These are phyloP conservation scores for Linnaemya tessellans DNA, from an alignment of 2,888 invertebrate species.

Conservation along the genomic window DNA sequence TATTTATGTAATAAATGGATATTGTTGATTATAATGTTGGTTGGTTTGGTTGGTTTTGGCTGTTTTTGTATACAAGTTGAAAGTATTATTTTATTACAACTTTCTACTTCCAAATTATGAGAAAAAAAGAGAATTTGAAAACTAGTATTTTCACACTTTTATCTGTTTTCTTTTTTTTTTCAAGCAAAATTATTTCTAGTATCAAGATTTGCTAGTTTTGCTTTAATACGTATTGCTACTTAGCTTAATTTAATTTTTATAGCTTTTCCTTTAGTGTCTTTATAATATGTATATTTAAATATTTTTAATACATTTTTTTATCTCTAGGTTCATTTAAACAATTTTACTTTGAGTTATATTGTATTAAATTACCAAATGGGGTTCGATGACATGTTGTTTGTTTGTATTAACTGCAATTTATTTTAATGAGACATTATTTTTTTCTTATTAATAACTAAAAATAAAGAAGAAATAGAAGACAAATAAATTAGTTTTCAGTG, in stretches of 20 bases:
- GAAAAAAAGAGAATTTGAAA: slow-evolving; percentile 41
- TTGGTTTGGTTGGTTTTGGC: slow-evolving; percentile 5
- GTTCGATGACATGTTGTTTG: slow-evolving; percentile 78
- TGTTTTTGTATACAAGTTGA: slow-evolving; percentile 37
- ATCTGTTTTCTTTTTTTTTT: slow-evolving; percentile 14
- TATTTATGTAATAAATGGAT: slow-evolving; percentile 42
- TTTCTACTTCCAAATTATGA: slow-evolving; percentile 56
- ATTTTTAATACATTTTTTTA: slow-evolving; percentile 57
- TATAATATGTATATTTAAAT: slow-evolving; percentile 66
- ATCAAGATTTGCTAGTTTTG: slow-evolving; percentile 52
- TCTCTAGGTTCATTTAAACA: slow-evolving; percentile 74
- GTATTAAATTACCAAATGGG: slow-evolving; percentile 75
- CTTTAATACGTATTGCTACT: slow-evolving; percentile 46
- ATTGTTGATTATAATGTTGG: slow-evolving; percentile 15
- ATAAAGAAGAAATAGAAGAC: slow-evolving; percentile 62
- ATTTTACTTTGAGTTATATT: slow-evolving; percentile 73
- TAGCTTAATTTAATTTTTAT: slow-evolving; percentile 53
- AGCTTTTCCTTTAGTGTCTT: slow-evolving; percentile 51
- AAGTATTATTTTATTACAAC: slow-evolving; percentile 41
- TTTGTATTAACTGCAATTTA: slow-evolving; percentile 9
- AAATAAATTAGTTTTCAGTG: background rate
- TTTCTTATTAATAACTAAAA: slow-evolving; percentile 77
- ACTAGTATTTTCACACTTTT: slow-evolving; percentile 56
- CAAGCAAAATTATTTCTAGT: slow-evolving; percentile 28
- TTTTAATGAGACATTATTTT: slow-evolving; percentile 78